Conservation (phyloP, 2,113 vertebrate species). For the Bolborhynchus lineola region DNA sequence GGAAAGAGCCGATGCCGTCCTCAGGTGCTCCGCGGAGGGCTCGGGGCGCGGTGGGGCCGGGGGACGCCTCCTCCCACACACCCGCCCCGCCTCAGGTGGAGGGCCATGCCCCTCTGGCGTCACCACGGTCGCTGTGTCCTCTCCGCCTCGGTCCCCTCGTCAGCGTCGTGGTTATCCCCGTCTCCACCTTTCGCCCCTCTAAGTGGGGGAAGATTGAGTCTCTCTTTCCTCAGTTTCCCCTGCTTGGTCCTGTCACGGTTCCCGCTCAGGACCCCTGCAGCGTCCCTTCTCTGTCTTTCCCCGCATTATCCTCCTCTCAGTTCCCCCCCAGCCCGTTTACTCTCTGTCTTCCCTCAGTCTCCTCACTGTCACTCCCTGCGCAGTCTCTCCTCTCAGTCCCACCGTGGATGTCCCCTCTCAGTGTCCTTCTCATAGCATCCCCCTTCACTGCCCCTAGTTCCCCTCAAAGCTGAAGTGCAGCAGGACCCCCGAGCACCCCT, state of each 20-base stretch:
- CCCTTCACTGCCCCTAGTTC: not conserved
- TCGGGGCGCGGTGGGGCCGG: not conserved
- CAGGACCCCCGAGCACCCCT: not conserved
- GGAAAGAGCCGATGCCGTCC: slow-evolving; percentile 40
- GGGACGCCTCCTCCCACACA: no score
- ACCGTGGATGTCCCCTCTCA: not conserved
- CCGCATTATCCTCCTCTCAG: not conserved
- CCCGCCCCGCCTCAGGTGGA: no score
- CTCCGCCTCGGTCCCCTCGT: not conserved
- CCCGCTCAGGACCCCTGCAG: not conserved
- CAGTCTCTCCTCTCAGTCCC: not conserved
- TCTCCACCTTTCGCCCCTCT: not conserved
- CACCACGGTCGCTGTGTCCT: not conserved
- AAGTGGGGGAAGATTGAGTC: not conserved
- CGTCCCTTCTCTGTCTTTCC: not conserved
- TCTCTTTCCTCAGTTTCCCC: not conserved
- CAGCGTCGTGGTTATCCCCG: no score
- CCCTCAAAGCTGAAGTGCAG: not conserved
- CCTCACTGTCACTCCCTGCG: no score
- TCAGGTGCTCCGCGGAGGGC: not conserved
- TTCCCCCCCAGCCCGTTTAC: no score
- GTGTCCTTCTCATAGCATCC: rapidly evolving
- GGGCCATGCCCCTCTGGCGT: not conserved
- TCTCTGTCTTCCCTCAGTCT: not conserved
- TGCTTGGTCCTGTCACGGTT: not conserved